Percentiles rank a stretch among this genome's conserved stretches.
These are phyloP conservation scores for Xyliphius kryptos DNA, from an alignment of 2,113 vertebrate species.

Conservation along the genomic window DNA sequence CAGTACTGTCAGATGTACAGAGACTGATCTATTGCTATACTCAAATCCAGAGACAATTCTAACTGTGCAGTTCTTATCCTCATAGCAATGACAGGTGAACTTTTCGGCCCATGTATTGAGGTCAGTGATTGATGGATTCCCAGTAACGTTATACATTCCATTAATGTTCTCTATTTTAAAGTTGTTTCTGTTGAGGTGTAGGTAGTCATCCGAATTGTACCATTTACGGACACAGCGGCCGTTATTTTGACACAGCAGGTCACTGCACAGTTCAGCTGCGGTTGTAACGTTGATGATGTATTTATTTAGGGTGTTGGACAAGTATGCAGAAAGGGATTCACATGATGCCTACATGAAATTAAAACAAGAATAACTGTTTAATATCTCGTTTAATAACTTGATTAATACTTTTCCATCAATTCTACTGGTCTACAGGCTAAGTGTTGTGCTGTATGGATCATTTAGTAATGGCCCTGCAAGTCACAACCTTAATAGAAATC, in stretches of 20 bases:
- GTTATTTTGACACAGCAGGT: slow-evolving; percentile 64
- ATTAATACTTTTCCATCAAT: neutral
- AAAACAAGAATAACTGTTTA: neutral
- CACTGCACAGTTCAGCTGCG: slow-evolving; percentile 76
- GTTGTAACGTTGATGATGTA: slow-evolving; percentile 85
- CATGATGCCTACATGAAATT: slow-evolving; percentile 51
- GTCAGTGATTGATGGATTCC: slow-evolving; percentile 46
- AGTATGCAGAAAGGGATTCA: slow-evolving; percentile 54
- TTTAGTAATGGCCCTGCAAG: too few relatives aligned
- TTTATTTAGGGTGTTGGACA: slow-evolving; percentile 62
- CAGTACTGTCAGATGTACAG: neutral
- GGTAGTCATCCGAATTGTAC: slow-evolving; percentile 69
- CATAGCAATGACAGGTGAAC: slow-evolving; percentile 67
- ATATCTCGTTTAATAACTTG: neutral
- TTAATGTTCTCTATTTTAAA: slow-evolving; percentile 46
- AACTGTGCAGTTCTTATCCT: slow-evolving; percentile 38
- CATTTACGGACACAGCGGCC: slow-evolving; percentile 73
- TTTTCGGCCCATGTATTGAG: slow-evolving; percentile 40
- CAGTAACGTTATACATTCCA: slow-evolving; percentile 47
- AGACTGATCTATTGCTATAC: slow-evolving; percentile 39
- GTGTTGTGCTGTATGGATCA: too few relatives aligned
- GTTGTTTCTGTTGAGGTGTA: slow-evolving; percentile 64
- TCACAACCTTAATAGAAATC: too few relatives aligned
- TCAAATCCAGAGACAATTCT: slow-evolving; percentile 7
- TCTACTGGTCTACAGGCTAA: too few relatives aligned